Conservation (phyloP, 2,888 invertebrate species). For the Epinotia bilunana region DNA sequence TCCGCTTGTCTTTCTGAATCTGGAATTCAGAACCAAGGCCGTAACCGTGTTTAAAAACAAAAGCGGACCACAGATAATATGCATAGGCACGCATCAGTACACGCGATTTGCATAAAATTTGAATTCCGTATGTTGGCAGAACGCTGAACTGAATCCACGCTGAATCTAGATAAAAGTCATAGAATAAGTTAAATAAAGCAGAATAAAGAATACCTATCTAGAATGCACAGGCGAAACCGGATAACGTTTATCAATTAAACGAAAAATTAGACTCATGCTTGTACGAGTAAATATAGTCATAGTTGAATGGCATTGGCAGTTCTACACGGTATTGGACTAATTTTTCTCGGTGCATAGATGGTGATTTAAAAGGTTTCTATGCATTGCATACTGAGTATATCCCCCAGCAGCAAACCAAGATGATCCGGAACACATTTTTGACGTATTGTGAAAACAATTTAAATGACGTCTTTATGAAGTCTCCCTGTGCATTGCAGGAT, state of each 20-base stretch:
- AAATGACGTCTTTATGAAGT: no score
- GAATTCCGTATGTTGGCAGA: slow-evolving; percentile 30
- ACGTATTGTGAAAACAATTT: no score
- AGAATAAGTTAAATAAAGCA: neutral
- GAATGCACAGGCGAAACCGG: neutral
- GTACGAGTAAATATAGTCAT: no score
- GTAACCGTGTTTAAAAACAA: slow-evolving; percentile 44
- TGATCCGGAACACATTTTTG: no score
- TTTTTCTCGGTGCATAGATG: neutral
- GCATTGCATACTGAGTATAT: no score
- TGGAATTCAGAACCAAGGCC: slow-evolving; percentile 29
- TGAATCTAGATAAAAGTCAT: slow-evolving; percentile 21
- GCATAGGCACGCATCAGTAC: slow-evolving; percentile 28
- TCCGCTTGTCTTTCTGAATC: slow-evolving; percentile 22
- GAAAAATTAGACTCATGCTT: slow-evolving; percentile 2
- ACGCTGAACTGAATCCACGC: slow-evolving; percentile 20
- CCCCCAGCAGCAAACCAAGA: no score
- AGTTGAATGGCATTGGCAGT: neutral
- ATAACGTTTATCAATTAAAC: neutral
- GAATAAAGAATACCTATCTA: neutral
- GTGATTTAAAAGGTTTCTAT: no score
- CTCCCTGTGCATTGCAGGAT: no score
- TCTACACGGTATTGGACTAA: neutral
- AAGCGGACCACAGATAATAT: slow-evolving; percentile 42
- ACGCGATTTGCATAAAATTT: slow-evolving; percentile 33